These are phyloP conservation scores for Haliclystus octoradiatus DNA, from an alignment of 30 jellyfish, hydroid and myxozoan genomes.

Conservation along the genomic window DNA sequence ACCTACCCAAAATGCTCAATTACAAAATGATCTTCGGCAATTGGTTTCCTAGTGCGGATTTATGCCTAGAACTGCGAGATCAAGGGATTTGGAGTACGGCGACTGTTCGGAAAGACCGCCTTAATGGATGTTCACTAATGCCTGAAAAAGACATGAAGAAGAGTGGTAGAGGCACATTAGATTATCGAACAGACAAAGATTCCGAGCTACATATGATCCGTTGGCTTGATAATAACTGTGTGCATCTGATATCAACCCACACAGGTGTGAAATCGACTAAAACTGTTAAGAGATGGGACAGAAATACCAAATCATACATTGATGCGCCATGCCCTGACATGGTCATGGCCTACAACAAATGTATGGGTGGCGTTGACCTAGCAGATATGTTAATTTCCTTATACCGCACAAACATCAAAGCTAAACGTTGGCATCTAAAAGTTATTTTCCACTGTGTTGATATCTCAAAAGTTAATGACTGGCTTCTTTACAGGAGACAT, in stretches of 20 bases:
- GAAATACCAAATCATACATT: constrained; percentile 1
- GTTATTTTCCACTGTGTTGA: constrained; percentile 30
- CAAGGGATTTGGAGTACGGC: constrained; percentile 13
- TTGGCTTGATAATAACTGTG: constrained; percentile 29
- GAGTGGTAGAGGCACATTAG: constrained; percentile 14
- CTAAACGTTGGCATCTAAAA: constrained; percentile 31
- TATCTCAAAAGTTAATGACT: constrained; percentile 33
- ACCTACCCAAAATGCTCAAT: background rate
- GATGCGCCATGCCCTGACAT: constrained; percentile 16
- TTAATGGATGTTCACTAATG: constrained; percentile 4
- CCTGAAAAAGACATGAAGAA: constrained; percentile 13
- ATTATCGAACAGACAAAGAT: constrained; percentile 9
- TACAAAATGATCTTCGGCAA: constrained; percentile 15
- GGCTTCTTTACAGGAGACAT: constrained; percentile 42
- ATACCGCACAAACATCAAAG: constrained; percentile 28
- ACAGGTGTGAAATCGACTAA: constrained; percentile 11
- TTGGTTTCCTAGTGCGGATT: constrained; percentile 23
- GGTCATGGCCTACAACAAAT: constrained; percentile 12
- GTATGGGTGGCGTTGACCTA: constrained; percentile 64
- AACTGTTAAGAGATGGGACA: constrained; percentile 27
- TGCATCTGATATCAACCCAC: constrained; percentile 6
- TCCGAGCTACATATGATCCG: background rate
- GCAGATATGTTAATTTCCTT: constrained; percentile 52
- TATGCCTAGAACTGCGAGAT: constrained; percentile 6
- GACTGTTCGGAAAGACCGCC: constrained; percentile 9